Conservation (phyloP, 2,797 vertebrate species). For the Todus mexicanus region DNA sequence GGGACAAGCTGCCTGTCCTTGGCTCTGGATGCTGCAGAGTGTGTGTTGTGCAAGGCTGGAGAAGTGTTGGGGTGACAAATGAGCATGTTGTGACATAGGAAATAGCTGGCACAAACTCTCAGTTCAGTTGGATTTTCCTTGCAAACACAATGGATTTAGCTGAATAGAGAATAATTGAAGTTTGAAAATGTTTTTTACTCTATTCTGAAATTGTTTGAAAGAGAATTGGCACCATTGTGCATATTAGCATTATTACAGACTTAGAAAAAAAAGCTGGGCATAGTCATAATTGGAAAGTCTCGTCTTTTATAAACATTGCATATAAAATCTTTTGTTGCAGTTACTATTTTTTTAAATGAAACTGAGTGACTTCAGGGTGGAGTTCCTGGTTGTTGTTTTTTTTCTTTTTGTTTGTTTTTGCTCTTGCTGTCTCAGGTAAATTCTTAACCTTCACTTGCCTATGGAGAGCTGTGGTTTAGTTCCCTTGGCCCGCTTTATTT, state of each 20-base stretch:
- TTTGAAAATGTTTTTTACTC: not conserved
- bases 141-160: not conserved
- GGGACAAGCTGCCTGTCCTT: not conserved
- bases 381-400: not conserved
- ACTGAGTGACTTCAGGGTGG: not conserved
- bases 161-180: not conserved
- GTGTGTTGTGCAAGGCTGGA: not conserved
- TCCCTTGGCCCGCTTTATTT: not conserved
- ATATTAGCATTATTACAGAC: not conserved
- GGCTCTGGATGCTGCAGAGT: not conserved
- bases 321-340: not conserved
- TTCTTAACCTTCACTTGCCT: not conserved
- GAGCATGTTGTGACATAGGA: not conserved
- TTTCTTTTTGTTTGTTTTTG: not conserved
- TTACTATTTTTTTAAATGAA: not conserved
- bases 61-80: not conserved
- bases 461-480: not conserved
- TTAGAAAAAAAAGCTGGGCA: not conserved
- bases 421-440: slow-evolving; percentile 1
- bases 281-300: not conserved
- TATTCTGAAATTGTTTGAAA: not conserved
- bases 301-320: not conserved
- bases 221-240: too few relatives aligned
- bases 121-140: not conserved
- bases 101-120: not conserved